Evolutionary conservation across 2,797 vertebrate genomes (phyloP).

Genomic region (Chelonia mydas): DNA sequence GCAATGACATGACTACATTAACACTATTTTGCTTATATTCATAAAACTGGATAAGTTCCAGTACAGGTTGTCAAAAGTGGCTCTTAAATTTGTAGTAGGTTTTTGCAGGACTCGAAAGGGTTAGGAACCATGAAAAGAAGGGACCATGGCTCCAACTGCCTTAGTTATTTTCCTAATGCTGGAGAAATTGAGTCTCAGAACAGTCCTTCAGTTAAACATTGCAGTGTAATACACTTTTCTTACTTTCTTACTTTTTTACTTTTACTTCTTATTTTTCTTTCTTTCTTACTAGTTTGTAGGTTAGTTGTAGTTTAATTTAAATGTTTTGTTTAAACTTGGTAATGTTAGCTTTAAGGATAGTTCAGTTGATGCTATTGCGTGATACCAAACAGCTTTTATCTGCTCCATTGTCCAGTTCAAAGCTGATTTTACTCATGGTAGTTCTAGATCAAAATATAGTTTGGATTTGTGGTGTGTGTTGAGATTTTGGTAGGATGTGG

Average conservation of each 20-base stretch:
- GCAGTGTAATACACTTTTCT: neutral
- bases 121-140: neutral
- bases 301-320: neutral
- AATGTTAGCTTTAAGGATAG: neutral
- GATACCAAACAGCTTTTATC: neutral
- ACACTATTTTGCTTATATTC: neutral
- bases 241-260: constrained; percentile 8
- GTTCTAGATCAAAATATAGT: constrained; percentile 12
- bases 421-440: constrained; percentile 21
- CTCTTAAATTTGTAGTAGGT: neutral
- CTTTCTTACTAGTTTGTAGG: neutral
- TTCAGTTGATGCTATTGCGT: neutral
- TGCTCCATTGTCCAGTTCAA: neutral
- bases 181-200: neutral
- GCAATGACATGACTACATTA: neutral
- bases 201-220: neutral
- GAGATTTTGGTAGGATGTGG: constrained; percentile 31
- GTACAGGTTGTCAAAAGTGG: neutral
- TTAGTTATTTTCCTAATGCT: neutral
- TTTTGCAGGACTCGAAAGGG: neutral
- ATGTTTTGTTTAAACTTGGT: accelerated
- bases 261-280: neutral
- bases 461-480: neutral
- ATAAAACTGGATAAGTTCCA: neutral
- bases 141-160: neutral